These are phyloP conservation scores for Sebastes dallii DNA, from an alignment of 2,797 vertebrate species.

Conservation along the genomic window DNA sequence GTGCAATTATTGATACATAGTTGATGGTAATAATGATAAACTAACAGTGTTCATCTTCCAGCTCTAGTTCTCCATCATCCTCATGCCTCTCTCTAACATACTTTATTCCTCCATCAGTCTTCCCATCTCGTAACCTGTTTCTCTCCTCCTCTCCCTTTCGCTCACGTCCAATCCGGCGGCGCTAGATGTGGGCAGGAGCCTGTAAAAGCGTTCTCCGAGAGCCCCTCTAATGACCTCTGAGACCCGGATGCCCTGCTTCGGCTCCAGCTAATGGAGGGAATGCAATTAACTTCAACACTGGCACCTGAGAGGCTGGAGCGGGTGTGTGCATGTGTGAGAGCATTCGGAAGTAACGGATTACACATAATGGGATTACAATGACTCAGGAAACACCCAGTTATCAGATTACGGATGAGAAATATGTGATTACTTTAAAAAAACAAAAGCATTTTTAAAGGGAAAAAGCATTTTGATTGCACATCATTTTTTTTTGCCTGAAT, in stretches of 20 bases:
- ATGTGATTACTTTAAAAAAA: conserved; percentile 7
- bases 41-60: not conserved
- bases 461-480: conserved; percentile 7
- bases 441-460: not conserved
- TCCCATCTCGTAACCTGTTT: not conserved
- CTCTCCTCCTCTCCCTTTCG: not conserved
- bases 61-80: not conserved
- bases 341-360: conserved; percentile 76
- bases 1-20: not conserved
- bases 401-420: conserved; percentile 65
- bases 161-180: not conserved
- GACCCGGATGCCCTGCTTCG: conserved; percentile 67
- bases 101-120: conserved; percentile 9
- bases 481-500: conserved; percentile 5
- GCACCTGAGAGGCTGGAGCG: conserved; percentile 75
- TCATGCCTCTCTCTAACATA: not conserved
- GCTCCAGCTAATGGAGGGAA: conserved; percentile 80
- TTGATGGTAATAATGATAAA: not conserved
- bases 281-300: conserved; percentile 81
- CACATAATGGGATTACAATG: conserved; percentile 73
- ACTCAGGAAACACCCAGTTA: conserved; percentile 72
- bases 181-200: conserved; percentile 32
- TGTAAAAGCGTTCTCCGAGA: conserved; percentile 61
- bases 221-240: conserved; percentile 75
- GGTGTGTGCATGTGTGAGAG: conserved; percentile 2